phyloP scores from a whole-genome alignment of 2,888 invertebrate species.

The Pasiphila rectangulata region DNA sequence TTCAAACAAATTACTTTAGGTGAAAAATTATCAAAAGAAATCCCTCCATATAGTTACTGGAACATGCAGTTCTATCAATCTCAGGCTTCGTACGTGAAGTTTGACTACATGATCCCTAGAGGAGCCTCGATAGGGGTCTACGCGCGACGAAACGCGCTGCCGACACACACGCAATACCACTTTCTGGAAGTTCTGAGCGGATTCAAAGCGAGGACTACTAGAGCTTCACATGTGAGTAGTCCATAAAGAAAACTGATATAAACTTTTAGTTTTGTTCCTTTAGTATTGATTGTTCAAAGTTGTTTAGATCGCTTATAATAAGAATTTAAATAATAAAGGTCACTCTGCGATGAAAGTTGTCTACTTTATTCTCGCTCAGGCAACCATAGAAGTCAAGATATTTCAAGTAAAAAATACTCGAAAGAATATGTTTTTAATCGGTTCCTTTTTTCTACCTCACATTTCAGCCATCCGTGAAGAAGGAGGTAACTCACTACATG shows the following conservation, averaged over 20 bases:
- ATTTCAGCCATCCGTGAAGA: slow-evolving; percentile 89
- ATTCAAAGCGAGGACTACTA: slow-evolving; percentile 90
- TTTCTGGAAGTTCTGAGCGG: slow-evolving; percentile 96
- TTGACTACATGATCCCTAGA: slow-evolving; percentile 95
- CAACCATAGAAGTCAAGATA: no score
- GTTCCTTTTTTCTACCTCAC: no score
- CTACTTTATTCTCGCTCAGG: no score
- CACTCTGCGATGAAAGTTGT: no score
- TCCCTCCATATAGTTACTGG: slow-evolving; percentile 97
- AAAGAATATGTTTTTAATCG: no score
- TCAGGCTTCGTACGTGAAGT: slow-evolving; percentile 95
- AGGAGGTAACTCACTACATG: slow-evolving; percentile 96
- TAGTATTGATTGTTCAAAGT: no score
- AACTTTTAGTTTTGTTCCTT: slow-evolving; percentile 1
- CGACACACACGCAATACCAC: slow-evolving; percentile 98
- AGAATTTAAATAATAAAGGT: no score
- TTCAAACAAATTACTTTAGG: slow-evolving; percentile 94
- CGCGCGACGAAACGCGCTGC: slow-evolving; percentile 94
- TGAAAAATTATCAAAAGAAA: slow-evolving; percentile 92
- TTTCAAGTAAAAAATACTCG: no score
- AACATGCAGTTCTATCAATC: slow-evolving; percentile 98
- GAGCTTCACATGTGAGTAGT: slow-evolving; percentile 91
- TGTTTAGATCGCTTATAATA: no score
- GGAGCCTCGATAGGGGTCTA: slow-evolving; percentile 97
- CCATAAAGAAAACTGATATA: background rate